Conservation (phyloP, 2,888 invertebrate species). For the Sphaerophoria rueppellii region DNA sequence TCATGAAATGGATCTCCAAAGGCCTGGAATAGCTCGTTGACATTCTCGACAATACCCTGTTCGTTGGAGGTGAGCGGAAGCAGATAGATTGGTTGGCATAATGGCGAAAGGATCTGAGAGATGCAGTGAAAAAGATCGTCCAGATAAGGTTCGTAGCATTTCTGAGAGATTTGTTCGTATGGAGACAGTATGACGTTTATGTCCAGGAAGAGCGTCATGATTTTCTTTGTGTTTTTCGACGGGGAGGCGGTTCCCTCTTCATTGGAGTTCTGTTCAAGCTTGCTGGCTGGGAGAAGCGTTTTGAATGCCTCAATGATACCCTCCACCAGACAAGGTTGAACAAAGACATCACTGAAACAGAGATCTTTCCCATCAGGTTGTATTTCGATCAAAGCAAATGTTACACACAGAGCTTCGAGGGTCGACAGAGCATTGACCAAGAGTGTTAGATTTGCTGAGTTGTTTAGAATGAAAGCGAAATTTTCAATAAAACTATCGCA, state of each 20-base stretch:
- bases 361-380: conserved; percentile 75
- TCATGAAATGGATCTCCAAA: conserved; percentile 80
- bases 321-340: conserved; percentile 78
- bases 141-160: conserved; percentile 76
- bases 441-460: conserved; percentile 87
- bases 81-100: conserved; percentile 78
- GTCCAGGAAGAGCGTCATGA: conserved; percentile 81
- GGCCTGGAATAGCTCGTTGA: conserved; percentile 79
- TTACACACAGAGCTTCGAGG: conserved; percentile 84
- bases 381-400: conserved; percentile 79
- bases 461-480: conserved; percentile 88
- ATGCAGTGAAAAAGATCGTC: conserved; percentile 78
- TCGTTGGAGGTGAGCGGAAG: conserved; percentile 78
- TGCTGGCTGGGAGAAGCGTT: conserved; percentile 75
- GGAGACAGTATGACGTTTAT: conserved; percentile 81
- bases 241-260: conserved; percentile 74
- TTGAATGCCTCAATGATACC: conserved; percentile 80
- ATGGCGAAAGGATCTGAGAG: conserved; percentile 78
- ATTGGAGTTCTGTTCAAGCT: conserved; percentile 60
- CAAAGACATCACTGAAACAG: conserved; percentile 78
- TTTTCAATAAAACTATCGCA: conserved; percentile 84
- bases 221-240: conserved; percentile 77
- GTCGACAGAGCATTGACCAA: conserved; percentile 85
- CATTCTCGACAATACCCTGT: conserved; percentile 80
- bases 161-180: conserved; percentile 77